Evolutionary conservation across 2,888 invertebrate genomes (phyloP).

Genomic region (Ypsolopha scabrella): DNA sequence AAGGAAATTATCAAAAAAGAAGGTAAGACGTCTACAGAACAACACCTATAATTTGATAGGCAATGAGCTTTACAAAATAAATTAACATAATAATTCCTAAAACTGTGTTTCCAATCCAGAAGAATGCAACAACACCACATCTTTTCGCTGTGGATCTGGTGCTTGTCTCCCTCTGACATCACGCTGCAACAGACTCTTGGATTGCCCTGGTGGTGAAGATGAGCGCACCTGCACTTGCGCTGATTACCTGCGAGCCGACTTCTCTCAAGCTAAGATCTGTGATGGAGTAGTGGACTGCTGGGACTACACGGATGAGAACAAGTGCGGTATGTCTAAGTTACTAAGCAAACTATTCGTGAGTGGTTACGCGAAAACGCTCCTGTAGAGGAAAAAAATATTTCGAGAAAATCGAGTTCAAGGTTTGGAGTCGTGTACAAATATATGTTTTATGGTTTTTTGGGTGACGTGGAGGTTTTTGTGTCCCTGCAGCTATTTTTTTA

Average conservation of each 20-base stretch:
- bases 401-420: too few species aligned
- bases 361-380: too few species aligned
- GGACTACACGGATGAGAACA: slow-evolving; percentile 83
- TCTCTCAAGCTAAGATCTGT: slow-evolving; percentile 79
- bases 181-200: slow-evolving; percentile 78
- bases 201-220: slow-evolving; percentile 78
- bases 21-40: slow-evolving; percentile 37
- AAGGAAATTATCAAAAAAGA: slow-evolving; percentile 24
- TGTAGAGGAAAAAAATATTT: too few species aligned
- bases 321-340: slow-evolving; percentile 72
- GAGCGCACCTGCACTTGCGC: slow-evolving; percentile 81
- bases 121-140: slow-evolving; percentile 57
- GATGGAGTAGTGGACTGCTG: slow-evolving; percentile 84
- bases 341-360: background rate
- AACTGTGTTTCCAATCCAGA: slow-evolving; percentile 24
- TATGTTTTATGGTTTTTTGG: too few species aligned
- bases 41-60: slow-evolving; percentile 10
- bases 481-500: too few species aligned
- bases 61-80: background rate
- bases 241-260: slow-evolving; percentile 78
- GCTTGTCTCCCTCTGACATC: slow-evolving; percentile 74
- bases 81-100: slow-evolving; percentile 1
- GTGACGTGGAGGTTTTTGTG: too few species aligned
- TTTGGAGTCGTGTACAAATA: too few species aligned
- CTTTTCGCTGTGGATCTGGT: slow-evolving; percentile 72